phyloP scores from a whole-genome alignment of 2,113 vertebrate species.

The Cygnus atratus region DNA sequence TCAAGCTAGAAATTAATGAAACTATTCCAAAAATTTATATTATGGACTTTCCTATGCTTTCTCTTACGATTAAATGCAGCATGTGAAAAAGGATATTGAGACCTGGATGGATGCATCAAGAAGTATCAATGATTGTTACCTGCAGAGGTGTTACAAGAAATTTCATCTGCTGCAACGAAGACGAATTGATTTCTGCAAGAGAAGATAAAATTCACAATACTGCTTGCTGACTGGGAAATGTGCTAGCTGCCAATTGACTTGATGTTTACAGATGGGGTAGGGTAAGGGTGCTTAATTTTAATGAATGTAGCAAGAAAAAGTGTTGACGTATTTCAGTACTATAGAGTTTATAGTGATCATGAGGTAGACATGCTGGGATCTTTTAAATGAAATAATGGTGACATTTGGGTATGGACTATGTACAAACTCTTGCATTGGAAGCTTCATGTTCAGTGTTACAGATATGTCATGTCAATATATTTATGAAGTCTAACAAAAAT shows the following conservation, averaged over 20 bases:
- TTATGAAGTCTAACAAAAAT: conserved; percentile 57
- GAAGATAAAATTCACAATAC: conserved; percentile 98
- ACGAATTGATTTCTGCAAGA: conserved; percentile 98
- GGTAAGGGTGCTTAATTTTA: conserved; percentile 75
- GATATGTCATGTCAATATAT: conserved; percentile 54
- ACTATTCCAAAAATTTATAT: conserved; percentile 56
- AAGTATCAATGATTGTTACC: conserved; percentile 94
- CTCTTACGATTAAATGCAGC: conserved; percentile 78
- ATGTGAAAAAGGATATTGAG: conserved; percentile 86
- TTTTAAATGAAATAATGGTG: conserved; percentile 71
- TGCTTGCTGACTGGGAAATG: conserved; percentile 89
- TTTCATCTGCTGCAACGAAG: conserved; percentile 97
- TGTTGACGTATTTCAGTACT: conserved; percentile 57
- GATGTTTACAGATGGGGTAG: conserved; percentile 80
- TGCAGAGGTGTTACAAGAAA: conserved; percentile 97
- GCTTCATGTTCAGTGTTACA: conserved; percentile 70
- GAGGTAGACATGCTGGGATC: conserved; percentile 79
- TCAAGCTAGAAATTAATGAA: conserved; percentile 56
- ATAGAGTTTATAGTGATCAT: conserved; percentile 75
- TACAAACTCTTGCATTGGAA: conserved; percentile 67
- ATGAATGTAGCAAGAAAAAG: conserved; percentile 81
- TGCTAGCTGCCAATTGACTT: conserved; percentile 83
- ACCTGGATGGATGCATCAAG: conserved; percentile 87
- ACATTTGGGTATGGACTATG: conserved; percentile 70
- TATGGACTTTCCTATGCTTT: conserved; percentile 63